Base-by-base conservation (phyloP, 2,888 invertebrate genomes). In the Anthoptus insignis region DNA sequence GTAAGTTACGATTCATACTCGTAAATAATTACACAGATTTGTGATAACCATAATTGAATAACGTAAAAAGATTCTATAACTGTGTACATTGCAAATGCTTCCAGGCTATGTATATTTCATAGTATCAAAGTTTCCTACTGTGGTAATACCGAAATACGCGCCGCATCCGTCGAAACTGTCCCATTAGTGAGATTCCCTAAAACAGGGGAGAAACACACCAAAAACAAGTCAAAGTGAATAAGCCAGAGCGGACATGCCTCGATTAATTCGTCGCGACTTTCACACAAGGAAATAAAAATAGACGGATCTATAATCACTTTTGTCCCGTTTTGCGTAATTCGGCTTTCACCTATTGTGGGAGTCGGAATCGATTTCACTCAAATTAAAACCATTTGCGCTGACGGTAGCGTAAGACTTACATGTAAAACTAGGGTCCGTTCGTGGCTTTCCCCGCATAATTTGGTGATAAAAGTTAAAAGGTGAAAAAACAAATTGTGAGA, bases 261-360 rank as follows among this genome's bases (percentile, higher is more conserved):
- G 78, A 88, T 89, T 88, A 89, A 88, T 88, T 86, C 80, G 83
- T 82, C 80, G 80, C 84, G 83, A 82, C 80, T 85, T 87, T 83
- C 82, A 32, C 78, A 67, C 76, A 73, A 69, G 72, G 73, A 83
- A 81, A 82, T 80, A 85, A 85, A 87, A 85, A 87, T 81, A 81
- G 83, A 81, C 81, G 69, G 76, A 71, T 70, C 78, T 76, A 74
- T 82, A 80, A 83, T 82, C 77, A 76, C 78, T 79, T 82, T 84
- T 80, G 80, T 82, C 78, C 79, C 78, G 78, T 77, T 72, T 71
- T 24, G 64, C 65, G 73, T 76, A 77, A 81, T 83, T 82, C 76
- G 68, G 66, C 87, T 87, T 88, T 88, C 87, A 81, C 85, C 81
- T 69, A 81, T 87, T 85, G 79, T 81, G 78, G 56, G 49, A 59